Base-by-base conservation (phyloP, 2,797 vertebrate genomes). In the Myripristis jacobus region DNA sequence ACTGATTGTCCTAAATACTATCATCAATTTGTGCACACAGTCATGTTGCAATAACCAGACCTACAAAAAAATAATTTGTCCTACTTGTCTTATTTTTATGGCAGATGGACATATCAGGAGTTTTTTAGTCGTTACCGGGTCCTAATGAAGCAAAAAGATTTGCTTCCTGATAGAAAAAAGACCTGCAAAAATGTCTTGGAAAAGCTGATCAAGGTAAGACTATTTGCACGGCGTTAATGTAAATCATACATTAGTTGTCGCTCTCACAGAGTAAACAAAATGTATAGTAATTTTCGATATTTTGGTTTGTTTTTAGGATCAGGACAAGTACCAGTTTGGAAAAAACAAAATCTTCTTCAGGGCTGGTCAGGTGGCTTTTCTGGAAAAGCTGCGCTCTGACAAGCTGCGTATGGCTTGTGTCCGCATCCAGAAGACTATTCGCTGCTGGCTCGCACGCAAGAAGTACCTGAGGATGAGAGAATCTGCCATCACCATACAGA, bases 321-420 rank as follows among this genome's bases (percentile, higher is more conserved):
- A 94, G 73, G 95, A 96, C 84, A 96, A 97, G 88, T 99, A 97
- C 92, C 96, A 98, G 85, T 98, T 98, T 92, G 98, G 98, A 64
- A 98, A 96, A 87, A 98, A 90, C 80, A 99, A 99, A 93, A 98
- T 99, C 87, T 99, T 99, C 94, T 99, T 99, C 93, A 94, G 98
- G 64, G 96, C 98, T 1, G 98, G 98, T 53, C 98, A 98, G 92
- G 98, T 99, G 85, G 98, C 98, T 46, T 99, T 96, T 86, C 89
- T 99, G 89, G 98, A 99, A 91, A 98, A 97, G 91, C 87, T 98
- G 83, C 96, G 98, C 59, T 96, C 97, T 1, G 97, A 98, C 87
- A 97, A 96, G 83, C 90, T 99, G 79, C 92, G 97, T 4, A 90
- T 87, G 34, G 96, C 97, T 50, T 99, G 98, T 77, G 95, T 98